Evolutionary conservation across 2,113 vertebrate species (phyloP), one percentile per base, ranked within the genome.

Genomic region (Cisticola juncidis): DNA sequence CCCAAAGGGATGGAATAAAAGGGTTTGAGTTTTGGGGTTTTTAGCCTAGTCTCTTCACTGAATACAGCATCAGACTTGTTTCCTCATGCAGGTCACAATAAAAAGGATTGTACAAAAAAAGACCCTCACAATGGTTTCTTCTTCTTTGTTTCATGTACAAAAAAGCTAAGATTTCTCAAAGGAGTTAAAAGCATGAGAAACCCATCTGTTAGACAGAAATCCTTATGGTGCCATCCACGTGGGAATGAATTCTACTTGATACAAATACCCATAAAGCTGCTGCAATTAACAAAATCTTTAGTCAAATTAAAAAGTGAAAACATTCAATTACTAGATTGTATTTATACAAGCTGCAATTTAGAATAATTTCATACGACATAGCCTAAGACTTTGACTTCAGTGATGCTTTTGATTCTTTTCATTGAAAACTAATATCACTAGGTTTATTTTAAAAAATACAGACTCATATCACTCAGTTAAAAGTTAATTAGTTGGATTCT

Each of bases 181-280:
- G 56, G 68, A 88, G 71, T 92, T 86, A 88, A 44, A 86, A 81
- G 5, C 35, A 71, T 23, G 21, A 96, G 76, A 86, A 81, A 13
- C 21, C 72, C 82, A 95, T 88, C 90, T 95, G 88, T 81, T 80
- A 66, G 33, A 57, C 83, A 88, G 92, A 94, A 88, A 79, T 84
- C 38, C 33, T 90, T 56, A 56, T 51, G 24, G 51, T 66, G 35
- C 17, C 1, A 8, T 94, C 77, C 72, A 88, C 76, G 66, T 70
- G 60, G 47, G 51, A 81, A 77, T 9, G 4, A 84, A 80, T 78
- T 83, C 62, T 54, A 62, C 38, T 84, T 81, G 42, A 70, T 62
- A 68, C 22, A 70, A 94, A 71, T 90, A 88, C 45, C 25, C 4
- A 28, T 77, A 81, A 86, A 88, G 17, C 14, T 74, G 26, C 25